Evolutionary conservation across 2,888 invertebrate species (phyloP), one percentile per base, ranked within the genome.

Genomic region (Arge pagana): DNA sequence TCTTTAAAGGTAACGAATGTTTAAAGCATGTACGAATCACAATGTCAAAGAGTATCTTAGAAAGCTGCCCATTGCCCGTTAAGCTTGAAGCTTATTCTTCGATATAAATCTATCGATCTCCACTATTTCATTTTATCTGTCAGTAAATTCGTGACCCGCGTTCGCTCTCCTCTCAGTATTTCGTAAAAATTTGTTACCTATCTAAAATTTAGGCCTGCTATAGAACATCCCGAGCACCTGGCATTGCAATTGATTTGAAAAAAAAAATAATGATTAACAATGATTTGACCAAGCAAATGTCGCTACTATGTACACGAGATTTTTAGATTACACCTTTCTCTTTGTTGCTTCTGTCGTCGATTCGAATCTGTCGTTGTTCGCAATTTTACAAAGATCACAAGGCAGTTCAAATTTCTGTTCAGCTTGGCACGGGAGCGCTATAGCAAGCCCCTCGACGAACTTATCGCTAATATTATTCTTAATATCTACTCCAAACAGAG

Each of bases 71-170:
- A 11, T 18, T 30, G 19, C 18, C 18, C 21, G 26, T 40, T n/a
- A 26, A 40, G 40, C 23, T 23, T 33, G 21, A 13, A 28, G 45
- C n/a, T 37, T 23, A 16, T 45, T 42, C 21, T 48, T 30, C 30
- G 13, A 18, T 28, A 18, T 28, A 57, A 52, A 50, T 58, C 50
- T 43, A 36, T 54, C 31, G 52, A 36, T 37, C 31, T 40, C 41
- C 50, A 51, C 52, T 36, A 52, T 18, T 42, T 48, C 51, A 35
- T 26, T 30, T 16, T 43, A 51, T 51, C 55, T 55, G 55, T 54
- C 55, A 56, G 54, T 56, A 37, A 50, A 55, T 57, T 30, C 56
- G 30, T 58, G 53, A 56, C 53, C 55, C 35, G 10, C 28, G 31
- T 42, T 50, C 10, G 13, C 24, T 31, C 42, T 50, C 31, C 13